Conservation (phyloP, 2,113 vertebrate species). For the Pampusana beccarii region DNA sequence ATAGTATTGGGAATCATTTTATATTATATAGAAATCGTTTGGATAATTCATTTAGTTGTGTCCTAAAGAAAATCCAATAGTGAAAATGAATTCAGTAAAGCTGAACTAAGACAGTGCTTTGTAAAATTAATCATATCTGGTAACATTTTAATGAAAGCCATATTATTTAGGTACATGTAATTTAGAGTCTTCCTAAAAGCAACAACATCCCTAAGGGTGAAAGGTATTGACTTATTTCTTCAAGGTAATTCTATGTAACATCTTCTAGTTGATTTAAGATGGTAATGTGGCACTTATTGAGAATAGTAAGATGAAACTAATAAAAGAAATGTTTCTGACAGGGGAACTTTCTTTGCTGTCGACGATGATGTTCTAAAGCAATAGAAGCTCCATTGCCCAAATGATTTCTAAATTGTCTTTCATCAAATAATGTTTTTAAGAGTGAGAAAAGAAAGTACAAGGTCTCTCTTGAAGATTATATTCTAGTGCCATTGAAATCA, state of each 20-base stretch:
- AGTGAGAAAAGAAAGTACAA: neutral
- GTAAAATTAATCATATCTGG: neutral
- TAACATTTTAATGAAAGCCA: neutral
- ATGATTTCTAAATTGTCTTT: neutral
- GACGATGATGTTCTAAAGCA: fast-evolving
- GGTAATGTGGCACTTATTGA: neutral
- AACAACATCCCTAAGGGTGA: neutral
- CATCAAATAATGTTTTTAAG: neutral
- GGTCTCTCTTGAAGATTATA: neutral
- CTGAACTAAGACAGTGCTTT: neutral
- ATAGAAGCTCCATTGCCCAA: neutral
- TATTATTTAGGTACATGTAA: neutral
- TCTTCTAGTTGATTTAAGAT: neutral
- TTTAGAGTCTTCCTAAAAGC: neutral
- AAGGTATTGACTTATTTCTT: neutral
- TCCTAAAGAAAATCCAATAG: neutral
- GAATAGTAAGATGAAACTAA: neutral
- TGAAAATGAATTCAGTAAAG: neutral
- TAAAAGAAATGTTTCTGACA: neutral
- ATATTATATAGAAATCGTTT: neutral
- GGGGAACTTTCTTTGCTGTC: neutral
- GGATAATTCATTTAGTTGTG: neutral
- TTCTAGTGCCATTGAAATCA: neutral
- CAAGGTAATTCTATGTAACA: neutral
- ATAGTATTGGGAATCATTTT: neutral